Evolutionary conservation across 2,113 vertebrate genomes (phyloP).

Genomic region (Dipodomys spectabilis): DNA sequence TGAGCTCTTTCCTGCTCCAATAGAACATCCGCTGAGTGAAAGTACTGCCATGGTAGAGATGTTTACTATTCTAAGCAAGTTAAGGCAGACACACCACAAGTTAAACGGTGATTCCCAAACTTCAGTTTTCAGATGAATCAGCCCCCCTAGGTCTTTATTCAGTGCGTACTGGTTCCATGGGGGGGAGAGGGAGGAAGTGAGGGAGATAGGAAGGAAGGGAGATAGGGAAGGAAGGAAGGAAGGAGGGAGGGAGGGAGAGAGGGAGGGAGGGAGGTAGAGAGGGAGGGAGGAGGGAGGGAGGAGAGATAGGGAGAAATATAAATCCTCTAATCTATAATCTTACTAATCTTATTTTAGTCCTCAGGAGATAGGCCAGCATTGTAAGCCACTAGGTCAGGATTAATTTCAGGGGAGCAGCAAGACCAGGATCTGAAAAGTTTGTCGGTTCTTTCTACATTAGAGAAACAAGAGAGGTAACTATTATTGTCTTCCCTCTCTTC

Average conservation of each 20-base stretch:
- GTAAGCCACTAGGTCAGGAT: background rate
- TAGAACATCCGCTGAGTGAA: background rate
- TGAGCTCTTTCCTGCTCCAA: background rate
- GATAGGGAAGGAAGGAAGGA: too few species aligned
- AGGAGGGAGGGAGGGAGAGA: too few species aligned
- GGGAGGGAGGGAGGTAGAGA: too few species aligned
- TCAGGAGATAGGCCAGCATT: background rate
- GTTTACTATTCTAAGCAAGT: background rate
- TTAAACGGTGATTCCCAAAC: constrained; percentile 8
- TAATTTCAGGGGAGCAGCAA: background rate
- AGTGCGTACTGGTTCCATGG: background rate
- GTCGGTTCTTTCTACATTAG: background rate
- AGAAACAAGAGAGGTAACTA: background rate
- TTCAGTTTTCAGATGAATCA: background rate
- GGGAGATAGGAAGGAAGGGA: too few species aligned
- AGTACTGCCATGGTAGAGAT: background rate
- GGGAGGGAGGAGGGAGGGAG: too few species aligned
- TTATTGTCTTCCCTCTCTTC: background rate
- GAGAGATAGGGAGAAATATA: too few species aligned
- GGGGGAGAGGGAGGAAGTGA: too few species aligned
- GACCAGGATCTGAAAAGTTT: background rate
- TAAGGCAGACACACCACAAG: background rate
- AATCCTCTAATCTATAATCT: too few species aligned
- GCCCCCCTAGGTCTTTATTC: background rate
- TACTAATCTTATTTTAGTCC: background rate